phyloP scores from a whole-genome alignment of 92 coral and sea anemone species.

The Pocillopora meandrina region DNA sequence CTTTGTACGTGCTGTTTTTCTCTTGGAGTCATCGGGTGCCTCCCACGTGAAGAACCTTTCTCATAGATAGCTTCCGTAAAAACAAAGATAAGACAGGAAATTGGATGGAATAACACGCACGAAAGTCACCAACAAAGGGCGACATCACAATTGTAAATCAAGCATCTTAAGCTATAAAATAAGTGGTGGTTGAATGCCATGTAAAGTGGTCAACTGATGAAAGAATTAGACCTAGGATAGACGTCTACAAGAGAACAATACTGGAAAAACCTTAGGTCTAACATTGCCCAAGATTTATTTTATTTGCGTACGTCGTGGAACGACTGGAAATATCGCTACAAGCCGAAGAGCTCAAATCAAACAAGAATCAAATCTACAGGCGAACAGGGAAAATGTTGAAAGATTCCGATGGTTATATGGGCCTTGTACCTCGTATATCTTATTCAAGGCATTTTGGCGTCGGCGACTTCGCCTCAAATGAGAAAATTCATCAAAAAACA shows the following conservation, averaged over 20 bases:
- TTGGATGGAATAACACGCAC: conserved; percentile 12
- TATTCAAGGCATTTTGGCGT: conserved; percentile 67
- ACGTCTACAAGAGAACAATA: too few relatives aligned
- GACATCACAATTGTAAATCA: background rate
- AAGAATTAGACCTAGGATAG: too few relatives aligned
- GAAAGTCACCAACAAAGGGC: background rate
- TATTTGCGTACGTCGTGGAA: too few relatives aligned
- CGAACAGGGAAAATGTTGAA: conserved; percentile 5
- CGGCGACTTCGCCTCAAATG: conserved; percentile 25
- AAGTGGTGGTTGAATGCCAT: background rate
- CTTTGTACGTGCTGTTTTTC: background rate
- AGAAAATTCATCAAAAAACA: background rate
- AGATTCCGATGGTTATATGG: conserved; percentile 7
- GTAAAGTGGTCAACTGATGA: too few relatives aligned
- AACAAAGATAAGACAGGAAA: conserved; percentile 5
- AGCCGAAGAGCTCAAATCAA: background rate
- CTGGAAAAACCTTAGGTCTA: too few relatives aligned
- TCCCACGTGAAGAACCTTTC: conserved; percentile 7
- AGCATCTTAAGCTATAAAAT: background rate
- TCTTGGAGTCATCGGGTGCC: background rate
- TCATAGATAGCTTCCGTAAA: background rate
- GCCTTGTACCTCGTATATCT: conserved; percentile 44
- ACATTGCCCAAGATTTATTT: too few relatives aligned
- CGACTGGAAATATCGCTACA: too few relatives aligned
- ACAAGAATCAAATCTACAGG: background rate